Conservation (phyloP, 2,888 invertebrate genomes). For the Nephrotoma appendiculata region DNA sequence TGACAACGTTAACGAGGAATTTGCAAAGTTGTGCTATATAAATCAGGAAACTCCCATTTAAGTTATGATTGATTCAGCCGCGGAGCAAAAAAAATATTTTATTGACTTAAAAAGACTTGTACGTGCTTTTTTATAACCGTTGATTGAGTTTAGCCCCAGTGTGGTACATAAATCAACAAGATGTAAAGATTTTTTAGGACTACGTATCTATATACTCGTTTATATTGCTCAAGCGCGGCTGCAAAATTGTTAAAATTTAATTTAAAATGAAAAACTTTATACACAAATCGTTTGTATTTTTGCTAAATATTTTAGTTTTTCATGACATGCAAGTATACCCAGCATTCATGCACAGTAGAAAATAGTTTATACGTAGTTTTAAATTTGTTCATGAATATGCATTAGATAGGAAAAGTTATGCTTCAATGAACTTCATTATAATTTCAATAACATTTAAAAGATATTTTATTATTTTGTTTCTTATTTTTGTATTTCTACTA, state of each 20-base stretch:
- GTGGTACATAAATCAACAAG: too few species aligned
- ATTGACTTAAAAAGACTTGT: not conserved
- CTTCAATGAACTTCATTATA: not conserved
- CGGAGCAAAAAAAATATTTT: not conserved
- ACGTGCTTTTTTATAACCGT: not conserved
- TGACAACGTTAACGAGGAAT: not conserved
- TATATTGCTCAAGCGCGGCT: not conserved
- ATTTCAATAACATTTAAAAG: not conserved
- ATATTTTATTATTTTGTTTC: not conserved
- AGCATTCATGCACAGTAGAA: not conserved
- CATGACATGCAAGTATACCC: not conserved
- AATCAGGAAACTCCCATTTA: not conserved
- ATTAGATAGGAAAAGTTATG: not conserved
- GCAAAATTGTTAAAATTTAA: not conserved
- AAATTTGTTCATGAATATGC: not conserved
- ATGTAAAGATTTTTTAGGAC: too few species aligned
- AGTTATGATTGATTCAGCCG: not conserved
- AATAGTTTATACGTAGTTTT: not conserved
- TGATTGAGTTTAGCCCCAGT: not conserved
- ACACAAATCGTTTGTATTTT: not conserved
- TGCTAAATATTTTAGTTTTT: not conserved
- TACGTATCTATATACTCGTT: not conserved
- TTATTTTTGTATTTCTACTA: too few species aligned
- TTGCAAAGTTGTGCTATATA: not conserved
- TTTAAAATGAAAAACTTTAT: not conserved